Base-by-base conservation (phyloP, 2,888 invertebrate genomes). In the Panopea generosa region DNA sequence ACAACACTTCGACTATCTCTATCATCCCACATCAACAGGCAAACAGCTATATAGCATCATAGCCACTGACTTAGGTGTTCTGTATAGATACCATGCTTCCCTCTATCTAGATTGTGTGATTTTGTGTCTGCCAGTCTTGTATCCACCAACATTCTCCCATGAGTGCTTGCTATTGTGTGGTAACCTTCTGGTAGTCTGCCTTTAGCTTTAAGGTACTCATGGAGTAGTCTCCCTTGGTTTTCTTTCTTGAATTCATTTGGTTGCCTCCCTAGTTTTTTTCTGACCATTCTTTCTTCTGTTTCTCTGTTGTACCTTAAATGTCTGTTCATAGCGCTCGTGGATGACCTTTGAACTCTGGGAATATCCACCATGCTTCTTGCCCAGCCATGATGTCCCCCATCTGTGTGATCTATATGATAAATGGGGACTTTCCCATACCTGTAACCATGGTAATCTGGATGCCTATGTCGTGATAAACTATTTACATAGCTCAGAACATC, bases 401-500 rank as follows among this genome's bases (percentile, higher is more conserved):
- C 71, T 16, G 50, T 11, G 24, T 81, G 81, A 55, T 81, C 81
- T 26, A 81, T 50, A 52, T 81, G 81, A 40, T 76, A 70, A 38
- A 81, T 81, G 1, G 81, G 81, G 40, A 81, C 56, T 26, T 43
- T 74, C 18, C 27, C 4, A 26, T 77, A 70, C 3, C 56, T 47
- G 47, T 65, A 45, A n/a, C 50, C 62, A 6, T 57, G n/a, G 16
- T 20, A 18, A 26, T 63, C 22, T 24, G 45, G 26, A 16, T 56
- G 24, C 3, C 20, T 22, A 3, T 62, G 50, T n/a, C 71, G 53
- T n/a, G 77, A 77, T 3, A 77, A 63, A 57, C 77, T 81, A 40
- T 77, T 77, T 2, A 81, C 63, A 26, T 81, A 81, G 27, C 65
- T 60, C 11, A 81, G 38, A 6, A 81, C 77, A 74, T 81, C 74